A percentile compares a stretch with the other conserved stretches of the same genome.
Evolutionary conservation across 1,140 invertebrate genomes (phyloP).

Genomic region (Orius insidiosus): DNA sequence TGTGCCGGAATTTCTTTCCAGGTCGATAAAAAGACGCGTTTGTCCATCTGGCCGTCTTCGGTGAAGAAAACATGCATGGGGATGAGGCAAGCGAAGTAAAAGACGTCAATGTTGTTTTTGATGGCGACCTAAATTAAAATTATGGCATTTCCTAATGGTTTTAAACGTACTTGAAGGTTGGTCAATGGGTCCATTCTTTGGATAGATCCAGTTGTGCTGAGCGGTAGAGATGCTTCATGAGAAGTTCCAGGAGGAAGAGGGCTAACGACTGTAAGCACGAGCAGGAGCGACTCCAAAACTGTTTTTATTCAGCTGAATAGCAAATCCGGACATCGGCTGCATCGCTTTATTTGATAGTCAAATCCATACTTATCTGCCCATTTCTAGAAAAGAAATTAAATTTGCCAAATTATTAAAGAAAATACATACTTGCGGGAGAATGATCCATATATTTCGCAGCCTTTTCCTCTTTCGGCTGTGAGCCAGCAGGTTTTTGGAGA

Average conservation of each 20-base stretch:
- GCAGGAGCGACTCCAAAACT: constrained; percentile 85
- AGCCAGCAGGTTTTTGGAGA: constrained; percentile 86
- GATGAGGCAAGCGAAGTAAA: constrained; percentile 90
- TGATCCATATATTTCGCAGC: constrained; percentile 91
- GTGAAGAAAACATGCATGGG: constrained; percentile 86
- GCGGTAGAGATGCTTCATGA: constrained; percentile 53
- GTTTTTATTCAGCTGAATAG: constrained; percentile 98
- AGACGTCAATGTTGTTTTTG: constrained; percentile 97
- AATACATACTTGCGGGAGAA: no score
- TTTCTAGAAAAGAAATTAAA: constrained; percentile 73
- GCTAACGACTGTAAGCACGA: constrained; percentile 53
- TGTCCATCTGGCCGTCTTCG: constrained; percentile 96
- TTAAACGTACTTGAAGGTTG: constrained; percentile 87
- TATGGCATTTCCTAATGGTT: constrained; percentile 25
- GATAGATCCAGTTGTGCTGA: constrained; percentile 77
- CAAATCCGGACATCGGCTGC: constrained; percentile 92
- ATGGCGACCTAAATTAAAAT: constrained; percentile 50
- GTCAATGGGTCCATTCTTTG: constrained; percentile 95
- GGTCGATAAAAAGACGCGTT: constrained; percentile 87
- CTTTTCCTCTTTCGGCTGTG: constrained; percentile 88
- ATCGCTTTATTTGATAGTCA: constrained; percentile 96
- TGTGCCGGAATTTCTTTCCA: constrained; percentile 99
- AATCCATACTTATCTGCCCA: constrained; percentile 84
- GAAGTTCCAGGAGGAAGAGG: constrained; percentile 72
- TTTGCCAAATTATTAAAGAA: no score